Evolutionary conservation across 2,888 invertebrate genomes (phyloP).

Genomic region (Reticulitermes lucifugus): DNA sequence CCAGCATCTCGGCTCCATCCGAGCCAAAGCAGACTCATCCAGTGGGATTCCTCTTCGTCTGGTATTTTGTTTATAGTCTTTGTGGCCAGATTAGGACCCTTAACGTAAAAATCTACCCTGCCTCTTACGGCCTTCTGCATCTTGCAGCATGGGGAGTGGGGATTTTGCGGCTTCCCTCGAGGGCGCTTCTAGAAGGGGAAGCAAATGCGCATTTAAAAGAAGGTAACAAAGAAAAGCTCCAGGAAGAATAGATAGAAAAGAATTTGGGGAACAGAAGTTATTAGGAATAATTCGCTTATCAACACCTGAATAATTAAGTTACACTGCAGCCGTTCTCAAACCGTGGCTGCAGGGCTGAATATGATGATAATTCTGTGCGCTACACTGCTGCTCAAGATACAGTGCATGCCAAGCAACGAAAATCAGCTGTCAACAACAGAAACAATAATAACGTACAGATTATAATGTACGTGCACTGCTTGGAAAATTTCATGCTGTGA

Average conservation of each 20-base stretch:
- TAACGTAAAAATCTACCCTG: constrained; percentile 38
- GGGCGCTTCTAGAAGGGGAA: neutral
- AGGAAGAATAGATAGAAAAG: neutral
- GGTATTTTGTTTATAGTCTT: constrained; percentile 39
- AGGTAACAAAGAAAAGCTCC: neutral
- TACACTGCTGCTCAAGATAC: no score
- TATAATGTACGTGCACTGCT: no score
- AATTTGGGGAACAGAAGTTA: neutral
- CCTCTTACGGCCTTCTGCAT: neutral
- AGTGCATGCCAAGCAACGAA: no score
- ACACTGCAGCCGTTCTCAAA: no score
- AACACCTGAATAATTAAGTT: no score
- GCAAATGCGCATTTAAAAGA: neutral
- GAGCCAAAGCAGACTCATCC: constrained; percentile 9
- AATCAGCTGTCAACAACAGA: no score
- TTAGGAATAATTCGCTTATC: neutral
- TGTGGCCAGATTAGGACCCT: constrained; percentile 42
- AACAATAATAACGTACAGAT: no score
- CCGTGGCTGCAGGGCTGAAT: no score
- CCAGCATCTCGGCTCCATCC: neutral
- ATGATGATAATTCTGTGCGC: no score
- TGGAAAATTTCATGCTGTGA: no score
- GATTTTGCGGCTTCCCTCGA: constrained; percentile 11
- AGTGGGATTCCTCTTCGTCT: constrained; percentile 9
- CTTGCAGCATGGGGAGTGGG: neutral